Evolutionary conservation across 2,797 vertebrate genomes (phyloP).

Genomic region (Arnoldichthys spilopterus): DNA sequence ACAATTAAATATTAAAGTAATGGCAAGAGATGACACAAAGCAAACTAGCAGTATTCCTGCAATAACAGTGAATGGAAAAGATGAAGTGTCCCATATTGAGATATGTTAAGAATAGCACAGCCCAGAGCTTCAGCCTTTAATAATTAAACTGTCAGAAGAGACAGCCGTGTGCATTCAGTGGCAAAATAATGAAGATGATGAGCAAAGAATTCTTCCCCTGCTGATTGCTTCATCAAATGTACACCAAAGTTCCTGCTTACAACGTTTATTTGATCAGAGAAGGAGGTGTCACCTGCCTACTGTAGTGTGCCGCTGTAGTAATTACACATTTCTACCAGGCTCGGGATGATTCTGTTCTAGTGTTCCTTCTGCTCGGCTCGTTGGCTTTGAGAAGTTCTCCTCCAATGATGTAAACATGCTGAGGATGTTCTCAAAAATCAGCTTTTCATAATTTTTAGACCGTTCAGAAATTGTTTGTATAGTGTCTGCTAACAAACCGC

Average conservation of each 20-base stretch:
- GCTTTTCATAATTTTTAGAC: neutral
- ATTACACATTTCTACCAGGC: constrained; percentile 28
- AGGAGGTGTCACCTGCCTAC: constrained; percentile 39
- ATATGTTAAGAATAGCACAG: constrained; percentile 36
- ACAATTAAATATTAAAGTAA: neutral
- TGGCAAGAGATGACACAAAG: neutral
- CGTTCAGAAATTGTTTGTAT: neutral
- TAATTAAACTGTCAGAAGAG: constrained; percentile 53
- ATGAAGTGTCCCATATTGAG: constrained; percentile 19
- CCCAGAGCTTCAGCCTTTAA: constrained; percentile 31
- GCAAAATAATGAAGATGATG: constrained; percentile 36
- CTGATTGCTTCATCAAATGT: constrained; percentile 32
- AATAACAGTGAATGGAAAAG: constrained; percentile 33
- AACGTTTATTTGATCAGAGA: constrained; percentile 37
- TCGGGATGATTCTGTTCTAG: constrained; percentile 24
- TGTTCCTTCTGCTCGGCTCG: constrained; percentile 6
- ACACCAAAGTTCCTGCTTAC: constrained; percentile 40
- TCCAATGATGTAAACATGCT: constrained; percentile 26
- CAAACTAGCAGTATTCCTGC: neutral
- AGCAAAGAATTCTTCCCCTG: constrained; percentile 22
- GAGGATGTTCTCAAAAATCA: constrained; percentile 4
- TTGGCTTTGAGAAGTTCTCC: constrained; percentile 28
- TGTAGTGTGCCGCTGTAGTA: constrained; percentile 20
- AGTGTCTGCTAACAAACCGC: neutral
- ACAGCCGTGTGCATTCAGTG: constrained; percentile 40